Evolutionary conservation across 2,888 invertebrate species (phyloP).

Genomic region (Dryadula phaetusa): DNA sequence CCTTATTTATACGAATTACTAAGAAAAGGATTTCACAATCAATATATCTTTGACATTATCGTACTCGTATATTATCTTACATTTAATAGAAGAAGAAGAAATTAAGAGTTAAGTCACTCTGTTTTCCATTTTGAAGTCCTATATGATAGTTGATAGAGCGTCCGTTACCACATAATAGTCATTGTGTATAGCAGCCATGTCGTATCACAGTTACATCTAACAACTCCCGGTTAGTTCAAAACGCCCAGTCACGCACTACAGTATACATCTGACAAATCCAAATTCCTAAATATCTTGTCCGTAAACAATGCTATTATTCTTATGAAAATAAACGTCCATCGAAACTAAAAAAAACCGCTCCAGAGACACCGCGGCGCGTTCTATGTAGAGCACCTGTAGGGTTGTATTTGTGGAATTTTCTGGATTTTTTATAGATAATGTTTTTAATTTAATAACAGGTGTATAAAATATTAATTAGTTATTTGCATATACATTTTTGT

Average conservation of each 20-base stretch:
- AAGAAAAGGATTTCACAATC: too few species aligned
- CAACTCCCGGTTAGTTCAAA: conserved; percentile 48
- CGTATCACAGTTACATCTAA: conserved; percentile 20
- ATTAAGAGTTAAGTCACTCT: too few species aligned
- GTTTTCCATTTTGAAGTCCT: neutral
- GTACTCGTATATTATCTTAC: too few species aligned
- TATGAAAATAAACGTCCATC: conserved; percentile 70
- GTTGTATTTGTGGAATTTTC: conserved; percentile 49
- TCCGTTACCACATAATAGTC: neutral
- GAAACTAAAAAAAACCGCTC: conserved; percentile 62
- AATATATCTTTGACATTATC: too few species aligned
- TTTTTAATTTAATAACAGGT: neutral
- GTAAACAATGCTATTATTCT: conserved; percentile 80
- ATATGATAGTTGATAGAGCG: neutral
- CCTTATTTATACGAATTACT: too few species aligned
- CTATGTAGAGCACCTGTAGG: conserved; percentile 66
- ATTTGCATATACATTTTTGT: too few species aligned
- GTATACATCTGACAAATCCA: conserved; percentile 68
- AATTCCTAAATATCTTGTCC: conserved; percentile 74
- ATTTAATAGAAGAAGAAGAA: too few species aligned
- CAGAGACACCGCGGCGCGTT: conserved; percentile 69
- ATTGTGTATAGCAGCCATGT: neutral
- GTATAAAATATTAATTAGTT: too few species aligned
- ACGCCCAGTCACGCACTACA: conserved; percentile 68
- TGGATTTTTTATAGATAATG: neutral